Conservation (phyloP, 2,113 vertebrate genomes). For the Setophaga coronata region DNA sequence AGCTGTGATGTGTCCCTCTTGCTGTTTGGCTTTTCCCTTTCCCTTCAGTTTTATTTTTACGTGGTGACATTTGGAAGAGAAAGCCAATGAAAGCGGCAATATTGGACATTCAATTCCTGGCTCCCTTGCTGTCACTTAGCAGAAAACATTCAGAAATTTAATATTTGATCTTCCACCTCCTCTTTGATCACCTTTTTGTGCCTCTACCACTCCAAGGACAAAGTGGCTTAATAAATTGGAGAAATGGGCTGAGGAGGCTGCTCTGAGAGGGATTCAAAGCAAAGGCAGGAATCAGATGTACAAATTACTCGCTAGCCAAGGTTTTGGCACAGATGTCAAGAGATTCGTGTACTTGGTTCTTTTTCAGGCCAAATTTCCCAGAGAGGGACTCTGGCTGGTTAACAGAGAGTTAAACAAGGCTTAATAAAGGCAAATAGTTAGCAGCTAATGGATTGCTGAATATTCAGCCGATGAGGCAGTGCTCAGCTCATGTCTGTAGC, state of each 20-base stretch:
- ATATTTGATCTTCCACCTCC: conserved; percentile 52
- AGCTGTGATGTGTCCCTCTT: conserved; percentile 54
- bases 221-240: conserved; percentile 20
- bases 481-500: neutral
- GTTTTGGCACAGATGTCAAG: neutral
- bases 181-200: conserved; percentile 33
- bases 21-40: neutral
- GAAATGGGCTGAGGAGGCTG: neutral
- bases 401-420: neutral
- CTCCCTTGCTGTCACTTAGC: conserved; percentile 35
- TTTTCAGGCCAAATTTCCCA: neutral
- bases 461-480: neutral
- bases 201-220: neutral
- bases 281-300: neutral
- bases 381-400: neutral
- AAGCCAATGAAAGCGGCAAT: neutral
- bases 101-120: neutral
- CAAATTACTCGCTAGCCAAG: neutral
- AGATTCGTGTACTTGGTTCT: neutral
- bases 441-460: neutral
- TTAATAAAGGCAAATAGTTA: conserved; percentile 4
- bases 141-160: conserved; percentile 42
- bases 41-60: conserved; percentile 45
- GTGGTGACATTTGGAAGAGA: conserved; percentile 32
- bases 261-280: neutral